Base-by-base conservation (phyloP, 2,797 vertebrate species). In the Spinibarbus caldwelli region DNA sequence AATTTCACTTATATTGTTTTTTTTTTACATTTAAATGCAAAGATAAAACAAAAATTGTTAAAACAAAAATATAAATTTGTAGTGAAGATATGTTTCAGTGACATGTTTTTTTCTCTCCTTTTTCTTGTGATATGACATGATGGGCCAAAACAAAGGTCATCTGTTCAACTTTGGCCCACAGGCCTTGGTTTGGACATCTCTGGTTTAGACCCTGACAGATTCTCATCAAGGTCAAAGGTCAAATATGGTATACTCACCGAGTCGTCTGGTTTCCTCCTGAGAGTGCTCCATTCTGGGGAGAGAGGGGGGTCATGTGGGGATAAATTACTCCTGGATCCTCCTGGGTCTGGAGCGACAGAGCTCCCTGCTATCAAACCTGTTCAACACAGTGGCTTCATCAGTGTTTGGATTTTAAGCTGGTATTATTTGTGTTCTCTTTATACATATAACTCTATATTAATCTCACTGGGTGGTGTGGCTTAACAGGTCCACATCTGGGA, bases 241-340 rank as follows among this genome's bases (percentile, higher is more conserved):
- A 43, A 23, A 49, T 66, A 23, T 57, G 23, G 12, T 47, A 3
- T 59, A 81, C 94, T 93, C 71, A 96, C 95, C 26, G 91, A 89
- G 4, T 90, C 90, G 31, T 93, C 92, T 0, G 91, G 89, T 26
- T 57, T 92, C 36, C 93, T 92, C 43, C 93, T 91, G 85, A 94
- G 91, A 15, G 95, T 94, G 82, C 94, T 93, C 95, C 94, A 95
- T 67, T 94, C 90, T 0, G 92, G 92, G 29, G 94, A 92, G 7
- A 93, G 91, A 26, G 90, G 77, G 87, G 86, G 54, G 72, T 89
- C 52, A 62, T 57, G 10, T 57, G 86, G 66, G 4, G 80, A 86
- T 17, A 57, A 71, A 19, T 84, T 11, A 66, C n/a, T 45, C 43
- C 73, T 70, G 57, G 49, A 36, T 86, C 57, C 45, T 80, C 83